These are phyloP conservation scores for Macrocentrus cingulum DNA, from an alignment of 1,140 invertebrate species.

Conservation along the genomic window DNA sequence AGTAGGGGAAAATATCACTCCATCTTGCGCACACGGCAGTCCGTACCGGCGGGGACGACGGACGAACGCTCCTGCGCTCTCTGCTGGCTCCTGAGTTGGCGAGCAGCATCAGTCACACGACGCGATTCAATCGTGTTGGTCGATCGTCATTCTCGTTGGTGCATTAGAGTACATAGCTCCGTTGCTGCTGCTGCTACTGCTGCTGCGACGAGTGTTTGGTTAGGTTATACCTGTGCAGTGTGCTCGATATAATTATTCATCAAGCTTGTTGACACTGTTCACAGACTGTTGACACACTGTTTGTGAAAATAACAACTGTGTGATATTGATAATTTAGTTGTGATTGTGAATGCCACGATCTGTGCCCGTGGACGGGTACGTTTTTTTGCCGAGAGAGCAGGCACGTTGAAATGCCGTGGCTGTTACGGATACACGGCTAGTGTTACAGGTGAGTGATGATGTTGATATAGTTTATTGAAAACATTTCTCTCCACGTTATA, in stretches of 20 bases:
- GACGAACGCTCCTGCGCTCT: constrained; percentile 17
- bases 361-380: constrained; percentile 25
- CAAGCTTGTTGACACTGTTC: no score
- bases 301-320: no score
- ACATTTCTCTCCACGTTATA: neutral
- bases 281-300: no score
- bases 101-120: constrained; percentile 28
- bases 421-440: constrained; percentile 54
- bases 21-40: constrained; percentile 19
- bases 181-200: no score
- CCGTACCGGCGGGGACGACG: constrained; percentile 12
- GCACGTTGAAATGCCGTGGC: constrained; percentile 57
- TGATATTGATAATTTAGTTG: constrained; percentile 40
- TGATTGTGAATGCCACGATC: constrained; percentile 33
- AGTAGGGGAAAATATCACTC: constrained; percentile 16
- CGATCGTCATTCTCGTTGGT: no score
- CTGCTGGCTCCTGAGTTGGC: constrained; percentile 23
- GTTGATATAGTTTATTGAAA: constrained; percentile 18
- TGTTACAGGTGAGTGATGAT: constrained; percentile 52
- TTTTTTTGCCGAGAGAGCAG: constrained; percentile 43
- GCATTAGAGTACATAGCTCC: neutral
- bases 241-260: no score
- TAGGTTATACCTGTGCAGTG: no score
- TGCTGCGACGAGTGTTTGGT: no score
- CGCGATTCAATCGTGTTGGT: constrained; percentile 28